Evolutionary conservation across 2,888 invertebrate genomes (phyloP).

Genomic region (Sipunculus nudus): DNA sequence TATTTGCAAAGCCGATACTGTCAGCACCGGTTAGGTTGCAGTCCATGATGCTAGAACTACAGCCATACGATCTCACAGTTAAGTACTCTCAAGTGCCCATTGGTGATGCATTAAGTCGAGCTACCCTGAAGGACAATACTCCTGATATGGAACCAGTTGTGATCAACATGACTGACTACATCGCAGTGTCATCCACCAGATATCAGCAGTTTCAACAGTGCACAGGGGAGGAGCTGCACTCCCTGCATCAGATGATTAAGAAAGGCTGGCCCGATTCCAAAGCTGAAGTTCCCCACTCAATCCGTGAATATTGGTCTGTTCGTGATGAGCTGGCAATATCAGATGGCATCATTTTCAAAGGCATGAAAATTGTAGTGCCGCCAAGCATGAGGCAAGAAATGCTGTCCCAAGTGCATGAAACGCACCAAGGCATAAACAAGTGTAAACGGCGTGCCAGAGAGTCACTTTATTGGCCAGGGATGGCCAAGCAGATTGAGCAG

Average conservation of each 20-base stretch:
- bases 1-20: conserved; percentile 4
- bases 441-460: neutral
- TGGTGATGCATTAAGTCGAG: conserved; percentile 16
- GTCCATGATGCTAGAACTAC: conserved; percentile 26
- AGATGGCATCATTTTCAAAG: conserved; percentile 11
- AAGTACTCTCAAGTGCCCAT: conserved; percentile 20
- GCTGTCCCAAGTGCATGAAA: neutral
- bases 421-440: conserved; percentile 2
- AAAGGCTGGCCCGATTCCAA: conserved; percentile 15
- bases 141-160: too few relatives aligned
- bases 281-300: neutral
- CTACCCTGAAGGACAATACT: conserved; percentile 9
- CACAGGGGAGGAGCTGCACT: conserved; percentile 9
- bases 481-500: conserved; percentile 6
- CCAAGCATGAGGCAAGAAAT: neutral
- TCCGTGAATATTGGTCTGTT: conserved; percentile 12
- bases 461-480: conserved; percentile 10
- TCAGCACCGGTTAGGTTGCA: conserved; percentile 25
- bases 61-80: conserved; percentile 23
- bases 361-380: conserved; percentile 8
- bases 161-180: too few relatives aligned
- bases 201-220: too few relatives aligned
- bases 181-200: too few relatives aligned
- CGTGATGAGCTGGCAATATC: conserved; percentile 8
- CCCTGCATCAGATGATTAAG: conserved; percentile 6